Base-by-base conservation (phyloP, 2,113 vertebrate genomes). In the Forbesichthys agassizii region DNA sequence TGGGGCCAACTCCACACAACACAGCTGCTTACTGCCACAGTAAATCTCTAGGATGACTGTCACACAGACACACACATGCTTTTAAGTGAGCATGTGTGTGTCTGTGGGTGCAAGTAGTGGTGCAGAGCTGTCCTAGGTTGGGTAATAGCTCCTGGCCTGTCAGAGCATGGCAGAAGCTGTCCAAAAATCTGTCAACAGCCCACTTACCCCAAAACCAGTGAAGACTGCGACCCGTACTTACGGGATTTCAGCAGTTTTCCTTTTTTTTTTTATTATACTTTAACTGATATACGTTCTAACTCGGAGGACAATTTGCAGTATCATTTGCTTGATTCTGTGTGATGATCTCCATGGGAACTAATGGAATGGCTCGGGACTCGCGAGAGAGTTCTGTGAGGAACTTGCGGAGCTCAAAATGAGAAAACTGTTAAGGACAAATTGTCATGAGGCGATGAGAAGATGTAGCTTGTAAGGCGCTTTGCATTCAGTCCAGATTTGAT, bases 101-200 rank as follows among this genome's bases (percentile, higher is more conserved):
- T 84, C 80, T 74, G 64, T 85, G 83, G 65, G 82, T 80, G 80
- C 72, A 33, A 86, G 77, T 68, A 63, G 77, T 86, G 86, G 86
- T 84, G 88, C 79, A 69, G 80, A 83, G 84, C 83, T 84, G 78
- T 87, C 83, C 88, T 86, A 88, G 88, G 86, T 89, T 84, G 80
- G 86, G 86, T 90, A 90, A 91, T 88, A 86, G 85, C 86, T 88
- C 87, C 84, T 88, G 88, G 87, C 82, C 84, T 78, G 86, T 89
- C 77, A 70, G 74, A 80, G 78, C 75, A 64, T 76, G 84, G 73
- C 72, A 73, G 51, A 36, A 85, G 83, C 74, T 64, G 78, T 90
- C 89, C 89, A 91, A 89, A 89, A 84, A 87, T 53, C 88, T 91
- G 89, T 91, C 89, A 90, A 70, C 87, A 75, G 74, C 83, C 89